Base-by-base conservation (phyloP, 2,113 vertebrate genomes). In the Lichenostomus cassidix region DNA sequence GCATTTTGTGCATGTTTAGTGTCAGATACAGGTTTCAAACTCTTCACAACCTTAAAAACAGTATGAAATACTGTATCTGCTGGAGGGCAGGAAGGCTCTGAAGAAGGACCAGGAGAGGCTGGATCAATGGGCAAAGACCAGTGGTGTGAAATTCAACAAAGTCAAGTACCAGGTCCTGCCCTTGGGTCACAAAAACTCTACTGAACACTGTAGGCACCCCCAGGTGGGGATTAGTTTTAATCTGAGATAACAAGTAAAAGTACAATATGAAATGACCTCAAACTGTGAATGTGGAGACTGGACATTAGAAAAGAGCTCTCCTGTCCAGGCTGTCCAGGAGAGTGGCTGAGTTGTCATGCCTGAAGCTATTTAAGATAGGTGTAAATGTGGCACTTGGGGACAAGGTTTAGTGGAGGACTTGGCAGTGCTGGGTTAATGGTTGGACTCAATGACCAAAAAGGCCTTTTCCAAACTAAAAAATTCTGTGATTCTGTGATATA, bases 81-180 rank as follows among this genome's bases (percentile, higher is more conserved):
- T 22, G 15, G 5, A 76, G 22, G 2, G 5, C 21, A 69, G 10
- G 1, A 77, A 60, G 5, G 33, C 22, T 31, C 10, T 78, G 16
- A 22, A 74, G 35, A 81, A 7, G 5, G 4, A 80, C 46, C 14
- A 47, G 22, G 39, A 56, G 3, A 62, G 13, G 60, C 27, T 27
- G 7, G 46, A 75, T 20, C 1, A 0, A 65, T 18, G 3, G 25
- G 35, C 12, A 2, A 1, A 76, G 27, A 37, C 7, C 14, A 68
- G 0, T 0, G 4, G 10, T 7, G 23, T 64, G 19, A 69, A 12
- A 2, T 10, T 49, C 33, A 70, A 14, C 4, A 60, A 37, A 2
- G 10, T 35, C 11, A 29, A 65, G 25, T 27, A 15, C 7, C 0
- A 0, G 22, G 29, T 46, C 28, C 46, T 42, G 35, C 50, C 8